A percentile compares a stretch with the other conserved stretches of the same genome.
Evolutionary conservation across 2,888 invertebrate species (phyloP).

Genomic region (Volucella inflata): DNA sequence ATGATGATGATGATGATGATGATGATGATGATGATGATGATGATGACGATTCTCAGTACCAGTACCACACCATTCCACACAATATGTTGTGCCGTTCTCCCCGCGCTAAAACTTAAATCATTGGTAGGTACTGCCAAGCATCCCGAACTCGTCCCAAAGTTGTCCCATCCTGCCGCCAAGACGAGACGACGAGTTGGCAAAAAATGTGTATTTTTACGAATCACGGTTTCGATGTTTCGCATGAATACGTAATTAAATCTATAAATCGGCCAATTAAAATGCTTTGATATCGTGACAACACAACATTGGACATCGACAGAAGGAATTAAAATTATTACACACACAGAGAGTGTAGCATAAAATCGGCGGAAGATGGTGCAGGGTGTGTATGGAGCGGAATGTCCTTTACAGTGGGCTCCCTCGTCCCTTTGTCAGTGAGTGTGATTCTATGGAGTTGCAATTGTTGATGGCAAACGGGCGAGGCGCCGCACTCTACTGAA

Average conservation of each 20-base stretch:
- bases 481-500: slow-evolving; percentile 69
- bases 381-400: slow-evolving; percentile 4
- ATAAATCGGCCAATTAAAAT: slow-evolving; percentile 84
- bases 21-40: slow-evolving; percentile 62
- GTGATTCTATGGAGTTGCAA: slow-evolving; percentile 37
- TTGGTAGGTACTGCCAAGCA: slow-evolving; percentile 51
- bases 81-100: slow-evolving; percentile 25
- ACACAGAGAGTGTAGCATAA: slow-evolving; percentile 63
- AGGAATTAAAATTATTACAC: slow-evolving; percentile 77
- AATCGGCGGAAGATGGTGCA: slow-evolving; percentile 42
- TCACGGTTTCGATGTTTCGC: slow-evolving; percentile 84
- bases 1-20: slow-evolving; percentile 16
- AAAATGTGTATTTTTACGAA: slow-evolving; percentile 84
- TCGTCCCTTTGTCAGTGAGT: slow-evolving; percentile 2
- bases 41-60: slow-evolving; percentile 74
- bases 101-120: slow-evolving; percentile 63
- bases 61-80: slow-evolving; percentile 68
- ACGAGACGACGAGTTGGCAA: slow-evolving; percentile 66
- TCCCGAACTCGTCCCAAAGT: slow-evolving; percentile 6
- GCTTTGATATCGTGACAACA: slow-evolving; percentile 84
- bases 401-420: slow-evolving; percentile 30
- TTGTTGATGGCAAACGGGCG: slow-evolving; percentile 46
- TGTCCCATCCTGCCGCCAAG: slow-evolving; percentile 49
- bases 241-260: slow-evolving; percentile 84
- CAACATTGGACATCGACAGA: slow-evolving; percentile 82